Percentiles rank a stretch among this genome's conserved stretches.
Conservation (phyloP, 1,140 invertebrate species). For the Drosophila willistoni region DNA sequence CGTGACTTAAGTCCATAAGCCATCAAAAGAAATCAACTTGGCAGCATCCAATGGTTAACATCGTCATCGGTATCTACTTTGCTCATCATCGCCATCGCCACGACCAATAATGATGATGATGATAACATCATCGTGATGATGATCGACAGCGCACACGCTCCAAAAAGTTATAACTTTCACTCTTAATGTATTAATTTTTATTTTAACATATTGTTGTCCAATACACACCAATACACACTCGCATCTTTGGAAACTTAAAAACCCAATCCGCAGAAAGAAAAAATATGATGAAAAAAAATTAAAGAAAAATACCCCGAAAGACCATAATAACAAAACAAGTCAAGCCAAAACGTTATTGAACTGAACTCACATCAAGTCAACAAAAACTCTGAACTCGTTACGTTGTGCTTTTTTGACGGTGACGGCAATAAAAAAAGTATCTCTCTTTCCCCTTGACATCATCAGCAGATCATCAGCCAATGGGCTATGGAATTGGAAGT, state of each 20-base stretch:
- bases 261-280: conserved; percentile 32
- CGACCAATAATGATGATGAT: conserved; percentile 49
- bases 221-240: conserved; percentile 49
- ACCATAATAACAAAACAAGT: conserved; percentile 56
- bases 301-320: conserved; percentile 21
- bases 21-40: conserved; percentile 65
- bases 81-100: conserved; percentile 43
- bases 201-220: conserved; percentile 81
- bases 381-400: conserved; percentile 80
- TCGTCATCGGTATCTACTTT: conserved; percentile 17
- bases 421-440: conserved; percentile 80
- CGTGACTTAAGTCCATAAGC: conserved; percentile 58
- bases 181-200: conserved; percentile 82
- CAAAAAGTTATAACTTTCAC: conserved; percentile 81
- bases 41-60: conserved; percentile 31
- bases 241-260: conserved; percentile 58
- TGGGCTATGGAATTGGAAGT: conserved; percentile 11
- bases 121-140: conserved; percentile 62
- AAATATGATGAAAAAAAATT: conserved; percentile 23
- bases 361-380: conserved; percentile 62
- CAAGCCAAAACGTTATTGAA: conserved; percentile 68
- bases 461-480: conserved; percentile 51
- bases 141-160: conserved; percentile 55
- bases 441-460: conserved; percentile 47
- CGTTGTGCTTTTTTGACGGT: conserved; percentile 65